A percentile compares a stretch with the other conserved stretches of the same genome.
Conservation (phyloP, 2,888 invertebrate genomes). For the Ennomos erosarius region DNA sequence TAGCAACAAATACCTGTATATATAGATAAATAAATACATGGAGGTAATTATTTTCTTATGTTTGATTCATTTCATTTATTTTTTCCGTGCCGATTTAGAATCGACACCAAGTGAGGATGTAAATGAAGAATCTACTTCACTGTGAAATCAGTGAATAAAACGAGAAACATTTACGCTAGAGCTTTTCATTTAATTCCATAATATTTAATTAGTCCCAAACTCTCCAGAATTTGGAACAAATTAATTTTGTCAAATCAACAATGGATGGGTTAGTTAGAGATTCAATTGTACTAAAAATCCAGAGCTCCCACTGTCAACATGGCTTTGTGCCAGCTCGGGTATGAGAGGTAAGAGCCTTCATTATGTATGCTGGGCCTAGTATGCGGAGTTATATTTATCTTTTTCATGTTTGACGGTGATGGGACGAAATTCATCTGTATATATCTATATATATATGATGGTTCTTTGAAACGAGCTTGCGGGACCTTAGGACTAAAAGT, state of each 20-base stretch:
- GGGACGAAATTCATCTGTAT: too few species aligned
- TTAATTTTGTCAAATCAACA: constrained; percentile 64
- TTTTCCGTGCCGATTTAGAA: too few species aligned
- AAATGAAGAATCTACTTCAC: too few species aligned
- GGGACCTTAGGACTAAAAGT: too few species aligned
- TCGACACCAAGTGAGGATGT: too few species aligned
- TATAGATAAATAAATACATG: too few species aligned
- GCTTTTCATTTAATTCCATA: background rate
- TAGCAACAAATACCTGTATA: too few species aligned
- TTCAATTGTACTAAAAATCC: constrained; percentile 79
- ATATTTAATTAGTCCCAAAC: background rate
- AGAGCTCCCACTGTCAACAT: constrained; percentile 50
- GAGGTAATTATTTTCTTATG: too few species aligned
- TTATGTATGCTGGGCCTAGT: constrained; percentile 19
- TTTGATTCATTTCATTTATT: too few species aligned
- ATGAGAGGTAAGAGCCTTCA: constrained; percentile 24
- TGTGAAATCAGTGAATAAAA: too few species aligned
- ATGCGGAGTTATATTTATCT: constrained; percentile 24
- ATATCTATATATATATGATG: too few species aligned
- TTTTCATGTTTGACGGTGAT: constrained; percentile 6
- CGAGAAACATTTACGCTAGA: too few species aligned
- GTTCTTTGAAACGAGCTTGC: background rate
- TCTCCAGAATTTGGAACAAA: constrained; percentile 44
- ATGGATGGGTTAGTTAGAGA: constrained; percentile 72
- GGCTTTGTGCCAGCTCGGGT: constrained; percentile 39